A percentile compares a stretch with the other conserved stretches of the same genome.
Evolutionary conservation across 2,113 vertebrate genomes (phyloP).

Genomic region (Ochotona curzoniae): DNA sequence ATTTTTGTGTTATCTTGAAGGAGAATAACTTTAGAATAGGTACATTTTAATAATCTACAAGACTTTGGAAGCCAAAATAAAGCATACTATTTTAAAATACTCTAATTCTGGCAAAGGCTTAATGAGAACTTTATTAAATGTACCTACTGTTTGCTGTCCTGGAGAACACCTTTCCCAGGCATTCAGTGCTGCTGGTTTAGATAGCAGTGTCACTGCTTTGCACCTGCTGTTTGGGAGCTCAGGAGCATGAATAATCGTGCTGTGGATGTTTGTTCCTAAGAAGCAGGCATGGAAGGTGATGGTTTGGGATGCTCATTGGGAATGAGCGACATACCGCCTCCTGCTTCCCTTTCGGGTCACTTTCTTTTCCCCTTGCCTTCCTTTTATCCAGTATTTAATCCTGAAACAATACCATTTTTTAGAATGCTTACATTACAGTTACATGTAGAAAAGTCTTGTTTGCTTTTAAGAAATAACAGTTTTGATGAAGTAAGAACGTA

Average conservation of each 20-base stretch:
- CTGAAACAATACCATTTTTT: constrained; percentile 2
- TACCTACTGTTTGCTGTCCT: not conserved
- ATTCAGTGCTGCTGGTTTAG: constrained; percentile 33
- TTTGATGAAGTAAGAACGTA: no score
- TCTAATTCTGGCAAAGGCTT: constrained; percentile 39
- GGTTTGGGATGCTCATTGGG: not conserved
- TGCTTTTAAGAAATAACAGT: constrained; percentile 19
- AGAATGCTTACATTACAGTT: not conserved
- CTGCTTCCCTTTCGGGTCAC: not conserved
- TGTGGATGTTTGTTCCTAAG: constrained; percentile 25
- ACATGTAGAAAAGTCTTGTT: constrained; percentile 17
- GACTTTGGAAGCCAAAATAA: constrained; percentile 47
- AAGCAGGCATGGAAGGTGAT: not conserved
- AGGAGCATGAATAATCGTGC: not conserved
- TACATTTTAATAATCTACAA: constrained; percentile 20
- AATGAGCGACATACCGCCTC: not conserved
- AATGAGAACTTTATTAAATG: constrained; percentile 43
- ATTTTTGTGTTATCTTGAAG: constrained; percentile 34
- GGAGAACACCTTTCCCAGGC: not conserved
- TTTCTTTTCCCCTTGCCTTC: not conserved
- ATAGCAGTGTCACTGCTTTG: not conserved
- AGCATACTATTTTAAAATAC: constrained; percentile 32
- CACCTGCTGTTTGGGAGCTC: constrained; percentile 38
- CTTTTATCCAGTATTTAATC: constrained; percentile 5
- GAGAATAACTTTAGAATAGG: constrained; percentile 14